Evolutionary conservation across 2,797 vertebrate genomes (phyloP), one percentile per base, ranked within the genome.

Genomic region (Kryptopterus vitreolus): DNA sequence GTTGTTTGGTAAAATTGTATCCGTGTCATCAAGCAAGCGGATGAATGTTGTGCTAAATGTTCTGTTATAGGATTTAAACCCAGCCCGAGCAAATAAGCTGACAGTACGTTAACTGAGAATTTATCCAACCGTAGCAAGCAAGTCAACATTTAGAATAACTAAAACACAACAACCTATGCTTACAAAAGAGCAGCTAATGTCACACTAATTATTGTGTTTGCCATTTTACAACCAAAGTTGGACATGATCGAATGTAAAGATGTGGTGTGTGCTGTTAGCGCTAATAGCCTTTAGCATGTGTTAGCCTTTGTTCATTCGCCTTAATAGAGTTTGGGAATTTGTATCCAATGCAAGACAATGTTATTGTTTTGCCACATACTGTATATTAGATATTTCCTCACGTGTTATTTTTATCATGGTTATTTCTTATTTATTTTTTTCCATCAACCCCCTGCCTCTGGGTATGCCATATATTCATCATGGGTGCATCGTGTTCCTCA

Each of bases 391-490:
- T 33, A 31, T 33, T 31, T n/a, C 18, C 2, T 33, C 57, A 48
- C n/a, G 11, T 0, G 9, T 55, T 58, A 63, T 52, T 66, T 74
- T 58, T 48, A 52, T 38, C 66, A 68, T 68, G 10, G 52, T 38
- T 58, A 5, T 65, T 33, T 77, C 20, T 79, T 53, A 70, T 75
- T 55, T 9, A 52, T 52, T 2, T 50, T n/a, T 24, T 59, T 73
- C 57, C 46, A 6, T 29, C 70, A 53, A 55, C 29, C 38, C 22
- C 57, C 76, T 52, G 55, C 31, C 50, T n/a, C 69, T 38, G 61
- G 33, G 73, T 65, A 35, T 70, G 20, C 48, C 29, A 5, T 52
- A 31, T 55, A 3, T 73, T 61, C 12, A 2, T 58, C 35, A 46
- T 59, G 16, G 6, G 2, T 48, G 43, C 55, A 68, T 63, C 9